Percentiles rank a stretch among this genome's conserved stretches.
Conservation (phyloP, 2,113 vertebrate genomes). For the sheep (Ovis aries) region DNA sequence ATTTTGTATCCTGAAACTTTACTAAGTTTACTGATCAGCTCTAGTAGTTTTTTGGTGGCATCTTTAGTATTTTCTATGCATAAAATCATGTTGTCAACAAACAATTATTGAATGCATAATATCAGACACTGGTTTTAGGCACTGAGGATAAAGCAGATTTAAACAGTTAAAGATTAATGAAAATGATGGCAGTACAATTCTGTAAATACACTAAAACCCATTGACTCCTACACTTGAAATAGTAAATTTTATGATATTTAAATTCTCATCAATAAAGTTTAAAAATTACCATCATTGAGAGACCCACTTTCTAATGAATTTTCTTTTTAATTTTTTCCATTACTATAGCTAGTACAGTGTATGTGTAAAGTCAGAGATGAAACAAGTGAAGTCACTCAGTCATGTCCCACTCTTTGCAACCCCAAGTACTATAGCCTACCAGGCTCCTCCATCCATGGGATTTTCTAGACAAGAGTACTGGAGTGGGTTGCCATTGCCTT, state of each 20-base stretch:
- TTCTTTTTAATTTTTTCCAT: background rate
- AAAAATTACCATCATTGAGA: background rate
- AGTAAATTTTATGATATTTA: background rate
- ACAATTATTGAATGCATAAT: background rate
- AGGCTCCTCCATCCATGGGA: background rate
- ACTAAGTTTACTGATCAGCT: background rate
- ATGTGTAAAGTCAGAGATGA: background rate
- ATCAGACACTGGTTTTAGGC: background rate
- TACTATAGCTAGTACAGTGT: background rate
- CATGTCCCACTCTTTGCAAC: accelerated
- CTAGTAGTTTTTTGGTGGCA: background rate
- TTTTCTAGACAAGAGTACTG: background rate
- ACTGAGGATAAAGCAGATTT: background rate
- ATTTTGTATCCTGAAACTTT: background rate
- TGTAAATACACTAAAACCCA: background rate
- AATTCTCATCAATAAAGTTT: background rate
- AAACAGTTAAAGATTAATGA: background rate
- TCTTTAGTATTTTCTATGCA: background rate
- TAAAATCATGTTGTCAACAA: background rate
- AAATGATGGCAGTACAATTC: background rate
- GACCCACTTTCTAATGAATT: background rate
- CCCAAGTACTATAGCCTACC: background rate
- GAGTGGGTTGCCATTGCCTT: background rate
- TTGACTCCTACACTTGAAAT: background rate
- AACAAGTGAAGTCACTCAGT: background rate